Percentiles rank a stretch among this genome's conserved stretches.
Evolutionary conservation across 2,888 invertebrate genomes (phyloP).

Genomic region (Drosophila borborema): DNA sequence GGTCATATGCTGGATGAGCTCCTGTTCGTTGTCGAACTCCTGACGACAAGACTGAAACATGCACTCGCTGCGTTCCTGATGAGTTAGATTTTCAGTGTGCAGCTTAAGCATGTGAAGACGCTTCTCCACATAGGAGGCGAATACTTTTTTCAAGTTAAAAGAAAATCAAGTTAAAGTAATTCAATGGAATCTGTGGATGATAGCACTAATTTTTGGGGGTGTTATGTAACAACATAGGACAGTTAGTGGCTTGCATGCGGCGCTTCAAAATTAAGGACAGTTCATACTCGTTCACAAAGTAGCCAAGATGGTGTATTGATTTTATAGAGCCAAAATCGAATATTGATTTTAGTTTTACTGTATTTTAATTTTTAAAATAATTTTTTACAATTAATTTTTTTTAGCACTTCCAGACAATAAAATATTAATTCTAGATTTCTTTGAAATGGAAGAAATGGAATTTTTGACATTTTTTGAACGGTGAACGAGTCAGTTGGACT

Average conservation of each 20-base stretch:
- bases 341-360: too few relatives aligned
- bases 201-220: slow-evolving; percentile 11
- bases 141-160: slow-evolving; percentile 57
- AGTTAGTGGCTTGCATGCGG: slow-evolving; percentile 57
- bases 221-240: slow-evolving; percentile 23
- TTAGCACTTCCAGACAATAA: too few relatives aligned
- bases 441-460: background rate
- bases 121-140: slow-evolving; percentile 80
- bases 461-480: background rate
- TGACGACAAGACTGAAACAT: slow-evolving; percentile 78
- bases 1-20: slow-evolving; percentile 74
- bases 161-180: background rate
- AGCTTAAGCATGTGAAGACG: slow-evolving; percentile 79
- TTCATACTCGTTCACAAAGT: slow-evolving; percentile 41
- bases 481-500: slow-evolving; percentile 3
- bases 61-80: slow-evolving; percentile 81
- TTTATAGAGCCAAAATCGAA: background rate
- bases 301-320: slow-evolving; percentile 17
- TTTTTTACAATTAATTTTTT: too few relatives aligned
- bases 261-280: slow-evolving; percentile 32
- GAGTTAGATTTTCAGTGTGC: slow-evolving; percentile 77
- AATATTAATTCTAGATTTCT: too few relatives aligned
- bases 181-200: background rate
- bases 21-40: slow-evolving; percentile 66
- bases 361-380: too few relatives aligned